Evolutionary conservation across 2,797 vertebrate genomes (phyloP).

Genomic region (Hozukius guyotensis): DNA sequence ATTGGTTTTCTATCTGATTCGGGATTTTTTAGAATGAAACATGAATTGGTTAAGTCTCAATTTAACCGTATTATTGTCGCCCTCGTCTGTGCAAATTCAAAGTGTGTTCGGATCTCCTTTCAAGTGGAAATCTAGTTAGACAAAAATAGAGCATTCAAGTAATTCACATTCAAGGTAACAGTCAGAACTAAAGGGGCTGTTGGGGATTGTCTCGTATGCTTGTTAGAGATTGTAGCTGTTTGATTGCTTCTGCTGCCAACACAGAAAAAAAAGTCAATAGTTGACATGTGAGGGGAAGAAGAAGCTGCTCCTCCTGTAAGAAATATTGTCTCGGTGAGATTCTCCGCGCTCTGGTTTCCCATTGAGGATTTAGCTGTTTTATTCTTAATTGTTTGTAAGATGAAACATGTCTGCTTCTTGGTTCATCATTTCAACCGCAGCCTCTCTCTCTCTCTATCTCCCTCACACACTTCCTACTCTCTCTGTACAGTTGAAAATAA

Average conservation of each 20-base stretch:
- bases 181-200: background rate
- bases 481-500: constrained; percentile 19
- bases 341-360: background rate
- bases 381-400: constrained; percentile 37
- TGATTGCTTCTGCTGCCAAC: constrained; percentile 36
- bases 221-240: constrained; percentile 21
- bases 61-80: background rate
- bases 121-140: background rate
- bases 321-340: constrained; percentile 14
- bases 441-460: background rate
- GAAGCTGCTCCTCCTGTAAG: constrained; percentile 1
- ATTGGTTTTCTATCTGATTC: background rate
- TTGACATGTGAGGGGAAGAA: constrained; percentile 17
- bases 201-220: constrained; percentile 14
- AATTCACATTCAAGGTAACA: constrained; percentile 14
- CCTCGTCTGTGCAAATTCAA: background rate
- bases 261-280: constrained; percentile 36
- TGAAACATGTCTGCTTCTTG: constrained; percentile 20
- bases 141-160: background rate
- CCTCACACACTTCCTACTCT: background rate
- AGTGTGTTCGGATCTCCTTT: background rate
- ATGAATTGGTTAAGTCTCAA: background rate
- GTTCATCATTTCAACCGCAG: background rate
- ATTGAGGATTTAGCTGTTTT: background rate
- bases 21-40: background rate